Base-by-base conservation (phyloP, 2,888 invertebrate genomes). In the Drosophila nr. fundita region DNA sequence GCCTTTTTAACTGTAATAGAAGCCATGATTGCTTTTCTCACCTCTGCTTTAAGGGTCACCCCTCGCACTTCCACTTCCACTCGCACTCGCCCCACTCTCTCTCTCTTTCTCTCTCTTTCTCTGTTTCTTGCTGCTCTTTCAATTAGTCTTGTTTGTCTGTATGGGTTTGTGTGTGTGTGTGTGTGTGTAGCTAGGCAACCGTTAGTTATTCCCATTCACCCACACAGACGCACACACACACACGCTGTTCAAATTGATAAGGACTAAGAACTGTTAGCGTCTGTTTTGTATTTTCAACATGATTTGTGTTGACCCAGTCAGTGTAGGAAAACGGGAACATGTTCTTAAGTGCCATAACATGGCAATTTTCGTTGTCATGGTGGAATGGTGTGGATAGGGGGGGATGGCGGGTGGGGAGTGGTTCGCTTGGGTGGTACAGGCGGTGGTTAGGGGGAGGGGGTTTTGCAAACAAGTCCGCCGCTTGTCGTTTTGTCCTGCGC, bases 271-370 rank as follows among this genome's bases (percentile, higher is more conserved):
- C 68, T 36, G 64, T 67, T 58, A 54, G 76, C 64, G 70, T 62
- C 42, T 69, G 38, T 57, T 70, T 57, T 58, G 69, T 58, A 42
- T 53, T 64, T 65, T 53, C 80, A 78, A 78, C 76, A 76, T 69
- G 73, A 76, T 76, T 78, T 78, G 73, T 80, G 80, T 78, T 78
- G 80, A 73, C 78, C 78, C 78, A 78, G 80, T 78, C 78, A 73
- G 65, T 24, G 55, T 42, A 29, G 42, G 30, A 69, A 65, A 69
- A 77, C 64, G 61, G 48, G 50, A 65, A 65, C 76, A 78, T 66
- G 65, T 58, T 53, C 57, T 59, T 55, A 40, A 50, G n/a, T 55
- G 54, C 36, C 54, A 55, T 55, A 36, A 27, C 36, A 55, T 32
- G 21, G n/a, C 27, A 53, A 61, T 32, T 34, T 32, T 60, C 45